Evolutionary conservation across 2,113 vertebrate species (phyloP), one percentile per base, ranked within the genome.

Genomic region (Passer domesticus): DNA sequence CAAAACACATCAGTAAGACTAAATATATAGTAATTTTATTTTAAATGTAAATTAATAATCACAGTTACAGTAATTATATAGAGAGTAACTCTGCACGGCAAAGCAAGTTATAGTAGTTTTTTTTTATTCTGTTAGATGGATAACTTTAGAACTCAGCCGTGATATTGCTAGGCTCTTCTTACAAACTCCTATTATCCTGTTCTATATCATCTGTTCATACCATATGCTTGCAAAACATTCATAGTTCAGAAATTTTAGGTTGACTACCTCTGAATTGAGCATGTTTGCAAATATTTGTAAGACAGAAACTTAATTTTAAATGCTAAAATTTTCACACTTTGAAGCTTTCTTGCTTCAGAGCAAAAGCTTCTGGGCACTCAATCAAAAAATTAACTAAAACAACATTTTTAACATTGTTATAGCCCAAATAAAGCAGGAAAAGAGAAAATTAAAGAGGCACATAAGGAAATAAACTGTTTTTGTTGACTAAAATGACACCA

Each of bases 221-320:
- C 83, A 87, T 74, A 93, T 93, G 93, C 59, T 85, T 93, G 55
- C 31, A 92, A 93, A 93, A 74, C 18, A 83, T 53, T 87, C 50
- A 37, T 50, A 67, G 52, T 67, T 91, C 62, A 83, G 70, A 93
- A 94, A 72, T 75, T 85, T 86, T 83, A 90, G 67, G 49, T 44
- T 95, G 80, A 76, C 49, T 94, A 52, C 79, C 63, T 92, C 86
- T 59, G 90, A 92, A 66, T 13, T 77, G 73, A 95, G 37, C 50
- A 74, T 79, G 55, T 95, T 90, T 94, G 73, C 83, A 96, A 96
- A 92, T 95, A 89, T 95, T 96, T 97, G 33, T 73, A 86, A 76
- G 55, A 44, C 58, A 82, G 62, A 94, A 95, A n/a, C 31, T 85
- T 64, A 91, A 91, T 87, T 94, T 89, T 72, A 64, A 87, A 73